Evolutionary conservation across 1,140 invertebrate genomes (phyloP).

Genomic region (Drosophila pallidifrons): DNA sequence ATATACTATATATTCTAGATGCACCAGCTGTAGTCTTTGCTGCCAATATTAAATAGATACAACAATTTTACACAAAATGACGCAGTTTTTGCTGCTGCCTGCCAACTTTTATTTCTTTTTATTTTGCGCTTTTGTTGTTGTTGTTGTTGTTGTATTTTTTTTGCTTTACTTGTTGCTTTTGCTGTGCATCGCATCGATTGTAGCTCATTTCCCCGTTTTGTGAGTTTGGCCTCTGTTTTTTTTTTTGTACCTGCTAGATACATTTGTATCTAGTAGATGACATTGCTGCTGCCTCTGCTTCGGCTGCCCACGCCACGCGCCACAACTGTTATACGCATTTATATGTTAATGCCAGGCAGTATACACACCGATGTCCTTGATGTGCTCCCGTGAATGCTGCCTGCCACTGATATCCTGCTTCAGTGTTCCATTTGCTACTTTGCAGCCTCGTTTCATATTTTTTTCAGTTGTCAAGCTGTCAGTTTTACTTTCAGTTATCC

Average conservation of each 20-base stretch:
- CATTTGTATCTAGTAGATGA: constrained; percentile 47
- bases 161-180: constrained; percentile 74
- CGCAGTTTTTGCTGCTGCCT: constrained; percentile 60
- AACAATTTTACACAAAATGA: constrained; percentile 65
- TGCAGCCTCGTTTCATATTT: neutral
- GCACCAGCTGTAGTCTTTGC: constrained; percentile 36
- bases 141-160: constrained; percentile 2
- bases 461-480: constrained; percentile 29
- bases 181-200: constrained; percentile 59
- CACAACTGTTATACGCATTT: constrained; percentile 70
- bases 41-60: constrained; percentile 40
- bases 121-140: constrained; percentile 7
- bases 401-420: constrained; percentile 9
- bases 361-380: constrained; percentile 54
- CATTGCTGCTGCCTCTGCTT: constrained; percentile 33
- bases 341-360: constrained; percentile 70
- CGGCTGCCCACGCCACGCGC: constrained; percentile 22
- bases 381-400: neutral
- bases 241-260: constrained; percentile 57
- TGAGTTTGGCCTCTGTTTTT: constrained; percentile 37
- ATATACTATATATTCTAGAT: constrained; percentile 20
- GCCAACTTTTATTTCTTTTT: constrained; percentile 34
- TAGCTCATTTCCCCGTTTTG: constrained; percentile 30
- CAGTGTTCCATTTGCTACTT: neutral
- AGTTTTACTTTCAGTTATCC: constrained; percentile 18